Percentiles rank a stretch among this genome's conserved stretches.
These are phyloP conservation scores for Diplodus puntazzo DNA, from an alignment of 2,797 vertebrate species.

Conservation along the genomic window DNA sequence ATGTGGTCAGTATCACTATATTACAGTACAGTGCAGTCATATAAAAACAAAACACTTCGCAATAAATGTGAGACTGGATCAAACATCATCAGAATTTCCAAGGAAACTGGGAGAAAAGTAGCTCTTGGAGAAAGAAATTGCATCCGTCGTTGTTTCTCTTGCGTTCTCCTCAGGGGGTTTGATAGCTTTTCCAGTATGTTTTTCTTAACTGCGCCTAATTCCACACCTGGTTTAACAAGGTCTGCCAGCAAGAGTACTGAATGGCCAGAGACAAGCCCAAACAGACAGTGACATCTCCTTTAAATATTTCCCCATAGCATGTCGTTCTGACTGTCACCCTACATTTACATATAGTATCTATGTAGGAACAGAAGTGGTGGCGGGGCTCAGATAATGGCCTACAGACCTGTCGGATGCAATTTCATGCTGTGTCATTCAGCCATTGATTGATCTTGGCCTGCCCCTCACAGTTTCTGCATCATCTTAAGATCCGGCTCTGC, in stretches of 20 bases:
- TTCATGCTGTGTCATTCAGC: conserved; percentile 76
- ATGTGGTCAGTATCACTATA: conserved; percentile 91
- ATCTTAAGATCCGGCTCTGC: conserved; percentile 57
- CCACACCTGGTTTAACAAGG: conserved; percentile 39
- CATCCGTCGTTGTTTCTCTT: conserved; percentile 54
- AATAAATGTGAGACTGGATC: conserved; percentile 38
- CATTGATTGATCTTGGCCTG: conserved; percentile 71
- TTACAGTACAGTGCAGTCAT: conserved; percentile 24
- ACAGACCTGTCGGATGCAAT: conserved; percentile 68
- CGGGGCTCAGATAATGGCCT: conserved; percentile 69
- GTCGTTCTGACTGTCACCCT: conserved; percentile 59
- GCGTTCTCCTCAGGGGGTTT: conserved; percentile 36
- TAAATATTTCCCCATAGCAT: conserved; percentile 48
- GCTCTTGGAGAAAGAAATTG: conserved; percentile 36
- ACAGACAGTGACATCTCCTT: conserved; percentile 57
- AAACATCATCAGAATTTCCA: conserved; percentile 21
- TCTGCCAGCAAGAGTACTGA: conserved; percentile 26
- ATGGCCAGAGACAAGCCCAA: conserved; percentile 40
- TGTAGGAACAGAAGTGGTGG: conserved; percentile 55
- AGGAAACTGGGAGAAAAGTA: conserved; percentile 29
- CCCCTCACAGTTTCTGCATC: conserved; percentile 56
- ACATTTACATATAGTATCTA: conserved; percentile 60
- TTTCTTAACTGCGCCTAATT: conserved; percentile 37
- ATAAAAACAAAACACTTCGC: conserved; percentile 46
- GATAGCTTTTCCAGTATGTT: conserved; percentile 27